Base-by-base conservation (phyloP, 2,888 invertebrate species). In the Tholera decimalis region DNA sequence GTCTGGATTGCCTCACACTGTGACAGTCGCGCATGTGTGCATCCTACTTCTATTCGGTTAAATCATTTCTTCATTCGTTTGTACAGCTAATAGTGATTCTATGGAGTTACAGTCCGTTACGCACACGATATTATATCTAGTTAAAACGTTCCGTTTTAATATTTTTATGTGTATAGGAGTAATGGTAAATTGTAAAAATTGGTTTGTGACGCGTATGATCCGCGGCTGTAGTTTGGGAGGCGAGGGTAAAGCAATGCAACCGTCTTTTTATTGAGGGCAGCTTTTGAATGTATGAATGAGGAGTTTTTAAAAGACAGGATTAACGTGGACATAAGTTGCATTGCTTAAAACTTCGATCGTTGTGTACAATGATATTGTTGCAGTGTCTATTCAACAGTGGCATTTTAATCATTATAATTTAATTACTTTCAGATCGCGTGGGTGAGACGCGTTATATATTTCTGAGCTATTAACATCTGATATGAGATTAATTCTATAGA, bases 111-210 rank as follows among this genome's bases (percentile, higher is more conserved):
- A 84, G 85, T 87, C 83, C 85, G 89, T 91, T 89, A 92, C 93
- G 93, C 92, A 93, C 93, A 92, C 85, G 89, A 88, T 85, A 88
- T 82, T 82, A 85, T 87, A 85, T 83, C 80, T 87, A 87, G 83
- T 80, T 82, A 80, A 83, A 83, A 86, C 70, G 85, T 91, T 91
- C 84, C 85, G 90, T 92, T 93, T 91, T 88, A 87, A 91, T 88
- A 90, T 89, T 91, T 92, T 91, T 91, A 91, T 89, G 91, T 91
- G 89, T 91, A 90, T 91, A 92, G 90, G 82, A 85, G 77, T 92
- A 89, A 89, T 85, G 77, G 85, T 83, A 83, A 86, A 87, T 87
- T 88, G 85, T 87, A 86, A 84, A 83, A 85, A 84, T 83, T 84
- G 83, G 85, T 87, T 85, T 85, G 88, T 88, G 85, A 84, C 73